These are phyloP conservation scores for Porites cylindrica DNA, from an alignment of 92 coral and sea anemone species.

Conservation along the genomic window DNA sequence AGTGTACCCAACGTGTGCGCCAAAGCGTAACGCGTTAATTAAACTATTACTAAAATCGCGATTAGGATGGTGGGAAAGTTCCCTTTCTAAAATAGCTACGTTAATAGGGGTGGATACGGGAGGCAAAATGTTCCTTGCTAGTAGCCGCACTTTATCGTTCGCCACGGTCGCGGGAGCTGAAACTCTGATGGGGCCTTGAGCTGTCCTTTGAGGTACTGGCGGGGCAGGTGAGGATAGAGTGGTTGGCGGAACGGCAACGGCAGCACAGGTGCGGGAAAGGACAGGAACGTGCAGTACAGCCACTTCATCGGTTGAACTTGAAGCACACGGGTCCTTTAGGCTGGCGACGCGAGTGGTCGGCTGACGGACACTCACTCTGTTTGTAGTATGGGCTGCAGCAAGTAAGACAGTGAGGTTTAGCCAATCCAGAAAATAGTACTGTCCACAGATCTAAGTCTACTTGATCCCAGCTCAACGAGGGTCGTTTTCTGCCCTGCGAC, in stretches of 20 bases:
- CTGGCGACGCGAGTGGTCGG: neutral
- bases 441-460: neutral
- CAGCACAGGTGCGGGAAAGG: conserved; percentile 5
- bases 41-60: neutral
- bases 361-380: neutral
- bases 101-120: neutral
- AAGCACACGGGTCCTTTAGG: neutral
- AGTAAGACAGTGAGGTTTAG: conserved; percentile 1
- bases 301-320: neutral
- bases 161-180: neutral
- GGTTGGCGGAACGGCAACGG: conserved; percentile 15
- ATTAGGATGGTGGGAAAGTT: conserved; percentile 33
- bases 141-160: neutral
- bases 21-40: neutral
- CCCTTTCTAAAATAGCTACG: conserved; percentile 10
- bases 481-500: too few relatives aligned
- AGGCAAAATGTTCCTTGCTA: neutral
- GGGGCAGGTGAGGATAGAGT: neutral
- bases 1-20: conserved; percentile 10
- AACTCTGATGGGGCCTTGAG: neutral
- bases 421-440: neutral
- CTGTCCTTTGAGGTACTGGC: neutral
- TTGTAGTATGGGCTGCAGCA: neutral
- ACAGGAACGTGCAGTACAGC: neutral
- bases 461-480: neutral